phyloP scores from a whole-genome alignment of 2,113 vertebrate genomes.

The Paratilapia polleni region DNA sequence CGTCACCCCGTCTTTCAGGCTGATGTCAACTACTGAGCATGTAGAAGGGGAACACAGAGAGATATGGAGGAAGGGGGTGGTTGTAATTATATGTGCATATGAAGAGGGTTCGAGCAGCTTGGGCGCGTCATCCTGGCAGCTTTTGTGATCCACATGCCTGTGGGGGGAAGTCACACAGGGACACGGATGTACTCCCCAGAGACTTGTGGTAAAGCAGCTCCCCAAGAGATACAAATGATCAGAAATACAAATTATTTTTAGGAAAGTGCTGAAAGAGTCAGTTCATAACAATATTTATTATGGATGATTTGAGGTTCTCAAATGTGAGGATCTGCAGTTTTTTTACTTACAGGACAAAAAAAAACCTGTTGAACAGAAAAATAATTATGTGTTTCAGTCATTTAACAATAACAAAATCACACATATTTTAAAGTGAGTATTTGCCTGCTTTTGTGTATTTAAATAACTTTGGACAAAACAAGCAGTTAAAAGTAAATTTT shows the following conservation, averaged over 20 bases:
- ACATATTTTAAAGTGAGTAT: background rate
- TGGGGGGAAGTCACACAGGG: conserved; percentile 47
- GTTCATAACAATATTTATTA: background rate
- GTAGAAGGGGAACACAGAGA: conserved; percentile 1
- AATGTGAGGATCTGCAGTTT: background rate
- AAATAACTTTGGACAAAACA: background rate
- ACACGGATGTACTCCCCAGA: conserved; percentile 52
- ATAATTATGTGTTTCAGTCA: background rate
- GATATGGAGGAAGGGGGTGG: conserved; percentile 24
- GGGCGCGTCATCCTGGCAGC: conserved; percentile 59
- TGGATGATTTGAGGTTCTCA: background rate
- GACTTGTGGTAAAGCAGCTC: conserved; percentile 21
- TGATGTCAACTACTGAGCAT: conserved; percentile 61
- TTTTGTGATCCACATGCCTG: conserved; percentile 64
- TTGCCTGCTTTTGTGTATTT: background rate
- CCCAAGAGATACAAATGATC: conserved; percentile 36
- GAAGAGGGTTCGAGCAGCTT: conserved; percentile 70
- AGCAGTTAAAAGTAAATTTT: background rate
- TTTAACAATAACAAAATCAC: background rate
- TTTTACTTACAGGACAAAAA: background rate
- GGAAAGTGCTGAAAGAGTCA: background rate
- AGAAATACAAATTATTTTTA: conserved; percentile 24
- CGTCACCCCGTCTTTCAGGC: conserved; percentile 65
- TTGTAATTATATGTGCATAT: conserved; percentile 79
- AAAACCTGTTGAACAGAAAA: background rate